Evolutionary conservation across 2,797 vertebrate genomes (phyloP).

Genomic region (Vipera ursinii): DNA sequence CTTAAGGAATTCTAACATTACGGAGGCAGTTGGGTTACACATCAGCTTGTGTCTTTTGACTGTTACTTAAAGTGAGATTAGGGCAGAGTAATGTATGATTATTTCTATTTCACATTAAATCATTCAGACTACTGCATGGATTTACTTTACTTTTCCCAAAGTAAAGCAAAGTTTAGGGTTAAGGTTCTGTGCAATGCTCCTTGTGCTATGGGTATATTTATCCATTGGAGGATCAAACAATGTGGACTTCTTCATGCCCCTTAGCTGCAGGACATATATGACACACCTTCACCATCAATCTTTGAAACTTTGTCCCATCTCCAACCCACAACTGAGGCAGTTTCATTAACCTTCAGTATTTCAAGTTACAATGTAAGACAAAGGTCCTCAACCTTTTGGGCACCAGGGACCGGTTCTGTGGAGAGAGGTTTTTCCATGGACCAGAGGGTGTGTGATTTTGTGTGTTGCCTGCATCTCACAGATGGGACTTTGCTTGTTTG

Average conservation of each 20-base stretch:
- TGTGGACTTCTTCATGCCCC: background rate
- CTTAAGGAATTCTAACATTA: background rate
- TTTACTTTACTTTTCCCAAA: background rate
- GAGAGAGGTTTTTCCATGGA: too few species aligned
- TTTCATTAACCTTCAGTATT: background rate
- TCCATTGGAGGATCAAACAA: background rate
- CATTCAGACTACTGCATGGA: background rate
- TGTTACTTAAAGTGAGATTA: background rate
- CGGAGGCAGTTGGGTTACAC: background rate
- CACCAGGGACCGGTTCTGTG: too few species aligned
- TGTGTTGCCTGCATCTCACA: too few species aligned
- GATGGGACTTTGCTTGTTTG: too few species aligned
- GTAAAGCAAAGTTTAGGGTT: too few species aligned
- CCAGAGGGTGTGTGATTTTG: too few species aligned
- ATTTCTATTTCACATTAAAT: background rate
- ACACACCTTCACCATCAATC: background rate
- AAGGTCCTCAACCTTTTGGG: too few species aligned
- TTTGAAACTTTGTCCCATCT: background rate
- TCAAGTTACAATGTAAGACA: too few species aligned
- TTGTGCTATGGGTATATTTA: background rate
- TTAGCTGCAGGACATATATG: background rate
- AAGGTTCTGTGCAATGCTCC: background rate
- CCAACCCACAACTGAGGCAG: background rate
- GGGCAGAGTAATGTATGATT: background rate
- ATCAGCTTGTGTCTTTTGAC: background rate